Base-by-base conservation (phyloP, 2,113 vertebrate species). In the Halcyon senegalensis region DNA sequence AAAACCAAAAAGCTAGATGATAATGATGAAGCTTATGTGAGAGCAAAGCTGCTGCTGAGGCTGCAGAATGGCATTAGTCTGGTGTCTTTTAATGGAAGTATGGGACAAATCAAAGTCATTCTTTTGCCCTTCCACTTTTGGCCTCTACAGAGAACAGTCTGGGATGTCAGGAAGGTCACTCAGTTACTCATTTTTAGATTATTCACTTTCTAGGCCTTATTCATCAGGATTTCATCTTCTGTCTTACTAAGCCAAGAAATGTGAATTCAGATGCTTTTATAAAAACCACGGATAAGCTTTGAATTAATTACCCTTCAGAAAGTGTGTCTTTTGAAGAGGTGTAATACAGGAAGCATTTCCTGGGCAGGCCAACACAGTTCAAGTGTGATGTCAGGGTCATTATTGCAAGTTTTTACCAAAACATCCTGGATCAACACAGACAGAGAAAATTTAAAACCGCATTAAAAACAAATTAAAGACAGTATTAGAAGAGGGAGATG, bases 341-440 rank as follows among this genome's bases (percentile, higher is more conserved):
- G 88, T 5, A 39, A 33, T 16, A n/a, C 93, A 92, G 94, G 94
- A 96, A 90, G 78, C 43, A 33, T 63, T 94, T 94, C 89, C 94
- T 94, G 83, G 85, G 73, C 46, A 75, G 77, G 50, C 69, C 81
- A 89, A 21, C 9, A 28, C 53, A 64, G 85, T 28, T 90, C 83
- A 84, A 80, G 53, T 50, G 64, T 80, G 92, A 87, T 83, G 62
- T 64, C 81, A 84, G 80, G 75, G 84, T 83, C 83, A 93, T 85
- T 84, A 85, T 62, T 85, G 48, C 37, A 64, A 83, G 63, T 19
- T 93, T 84, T 93, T 63, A 89, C 56, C 94, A 95, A 96, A 96
- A 97, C 90, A 95, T 95, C 93, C 96, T 91, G 90, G 48, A 95
- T 72, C 84, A 86, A 55, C 70, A 74, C 35, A 68, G 58, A 68